Conservation (phyloP, 2,113 vertebrate species). For the Oncorhynchus tshawytscha region DNA sequence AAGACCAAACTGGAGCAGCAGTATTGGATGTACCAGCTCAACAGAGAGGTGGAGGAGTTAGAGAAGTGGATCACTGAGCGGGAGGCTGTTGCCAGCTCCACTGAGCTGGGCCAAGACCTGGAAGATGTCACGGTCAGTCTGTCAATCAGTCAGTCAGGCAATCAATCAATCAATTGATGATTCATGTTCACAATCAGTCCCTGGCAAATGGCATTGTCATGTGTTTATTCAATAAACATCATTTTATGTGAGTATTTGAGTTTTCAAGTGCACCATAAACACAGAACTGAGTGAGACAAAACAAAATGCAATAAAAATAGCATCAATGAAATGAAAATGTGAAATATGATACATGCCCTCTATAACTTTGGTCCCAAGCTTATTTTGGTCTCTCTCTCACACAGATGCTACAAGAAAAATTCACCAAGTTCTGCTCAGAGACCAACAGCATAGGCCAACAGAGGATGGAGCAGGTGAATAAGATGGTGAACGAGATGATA, state of each 20-base stretch:
- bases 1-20: conserved; percentile 86
- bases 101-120: conserved; percentile 90
- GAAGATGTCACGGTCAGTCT: conserved; percentile 87
- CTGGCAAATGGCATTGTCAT: too few species aligned
- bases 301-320: too few species aligned
- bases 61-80: conserved; percentile 94
- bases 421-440: conserved; percentile 88
- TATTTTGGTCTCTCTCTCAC: conserved; percentile 7
- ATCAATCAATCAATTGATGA: conserved; percentile 47
- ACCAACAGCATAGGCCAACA: conserved; percentile 87
- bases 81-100: conserved; percentile 88
- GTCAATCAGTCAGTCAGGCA: too few species aligned
- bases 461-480: conserved; percentile 84
- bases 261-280: too few species aligned
- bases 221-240: too few species aligned
- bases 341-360: too few species aligned
- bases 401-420: conserved; percentile 87
- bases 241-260: too few species aligned
- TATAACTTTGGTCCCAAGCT: background rate
- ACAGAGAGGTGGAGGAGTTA: conserved; percentile 88
- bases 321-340: too few species aligned
- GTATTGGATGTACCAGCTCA: conserved; percentile 89
- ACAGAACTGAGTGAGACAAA: too few species aligned
- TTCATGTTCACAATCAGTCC: too few species aligned
- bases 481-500: conserved; percentile 89